Conservation (phyloP, 2,113 vertebrate species). For the Tragelaphus buxtoni region DNA sequence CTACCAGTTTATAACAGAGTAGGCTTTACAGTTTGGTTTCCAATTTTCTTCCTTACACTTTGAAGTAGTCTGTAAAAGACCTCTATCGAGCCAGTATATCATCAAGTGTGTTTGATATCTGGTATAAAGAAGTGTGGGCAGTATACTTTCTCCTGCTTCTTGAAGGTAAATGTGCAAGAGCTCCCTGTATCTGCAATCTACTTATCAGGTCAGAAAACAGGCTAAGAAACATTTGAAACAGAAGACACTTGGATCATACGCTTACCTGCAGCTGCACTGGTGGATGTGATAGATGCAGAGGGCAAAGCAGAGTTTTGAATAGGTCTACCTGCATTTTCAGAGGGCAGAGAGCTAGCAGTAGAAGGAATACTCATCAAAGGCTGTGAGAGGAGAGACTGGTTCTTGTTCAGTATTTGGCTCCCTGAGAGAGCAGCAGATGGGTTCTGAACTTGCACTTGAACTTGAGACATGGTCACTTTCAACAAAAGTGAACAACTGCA, state of each 20-base stretch:
- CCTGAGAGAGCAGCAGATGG: conserved; percentile 82
- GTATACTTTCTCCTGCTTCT: neutral
- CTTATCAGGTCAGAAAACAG: conserved; percentile 18
- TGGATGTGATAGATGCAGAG: conserved; percentile 91
- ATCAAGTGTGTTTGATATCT: neutral
- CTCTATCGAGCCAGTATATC: neutral
- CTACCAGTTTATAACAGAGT: neutral
- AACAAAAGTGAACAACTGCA: conserved; percentile 79
- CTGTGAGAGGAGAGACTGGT: conserved; percentile 84
- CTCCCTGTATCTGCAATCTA: neutral
- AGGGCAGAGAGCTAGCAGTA: conserved; percentile 88
- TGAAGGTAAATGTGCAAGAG: neutral
- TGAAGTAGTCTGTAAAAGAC: neutral
- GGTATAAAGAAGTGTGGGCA: conserved; percentile 7
- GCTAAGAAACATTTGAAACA: conserved; percentile 48
- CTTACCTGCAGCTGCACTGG: conserved; percentile 91
- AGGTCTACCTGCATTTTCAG: conserved; percentile 95
- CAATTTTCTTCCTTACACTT: conserved; percentile 25
- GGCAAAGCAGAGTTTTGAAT: conserved; percentile 93
- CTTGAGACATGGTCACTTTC: conserved; percentile 92
- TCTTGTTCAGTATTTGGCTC: conserved; percentile 86
- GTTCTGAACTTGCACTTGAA: conserved; percentile 94
- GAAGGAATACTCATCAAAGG: conserved; percentile 93
- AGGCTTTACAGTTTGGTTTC: neutral
- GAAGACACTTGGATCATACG: neutral